Percentiles rank a stretch among this genome's conserved stretches.
These are phyloP conservation scores for Dasyurus viverrinus DNA, from an alignment of 2,113 vertebrate genomes.

Conservation along the genomic window DNA sequence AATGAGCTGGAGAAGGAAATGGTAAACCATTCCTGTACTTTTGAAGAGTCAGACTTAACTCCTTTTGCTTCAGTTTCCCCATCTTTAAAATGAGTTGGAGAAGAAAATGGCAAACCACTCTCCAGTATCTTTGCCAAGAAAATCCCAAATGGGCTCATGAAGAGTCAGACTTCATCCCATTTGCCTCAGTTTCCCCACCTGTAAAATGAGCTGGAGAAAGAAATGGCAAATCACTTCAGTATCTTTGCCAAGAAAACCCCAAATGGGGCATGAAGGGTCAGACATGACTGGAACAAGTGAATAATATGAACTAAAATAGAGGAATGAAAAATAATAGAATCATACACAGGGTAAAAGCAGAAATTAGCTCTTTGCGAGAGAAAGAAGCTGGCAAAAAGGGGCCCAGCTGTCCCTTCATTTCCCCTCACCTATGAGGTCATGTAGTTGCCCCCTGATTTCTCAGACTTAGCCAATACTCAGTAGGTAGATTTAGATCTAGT, in stretches of 20 bases:
- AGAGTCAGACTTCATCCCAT: neutral
- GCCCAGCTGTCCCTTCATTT: neutral
- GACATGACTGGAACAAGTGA: neutral
- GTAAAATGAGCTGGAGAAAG: too few species aligned
- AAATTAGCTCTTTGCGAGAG: too few species aligned
- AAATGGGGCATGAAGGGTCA: neutral
- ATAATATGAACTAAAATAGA: neutral
- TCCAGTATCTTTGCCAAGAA: too few species aligned
- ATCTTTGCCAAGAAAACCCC: too few species aligned
- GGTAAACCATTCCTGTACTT: too few species aligned
- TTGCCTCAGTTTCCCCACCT: too few species aligned
- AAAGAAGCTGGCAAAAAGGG: neutral
- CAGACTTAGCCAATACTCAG: neutral
- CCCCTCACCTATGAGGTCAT: neutral
- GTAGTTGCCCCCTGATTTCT: neutral
- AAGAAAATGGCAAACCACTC: too few species aligned
- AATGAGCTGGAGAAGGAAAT: too few species aligned
- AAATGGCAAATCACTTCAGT: too few species aligned
- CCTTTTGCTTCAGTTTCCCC: too few species aligned
- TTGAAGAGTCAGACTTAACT: neutral
- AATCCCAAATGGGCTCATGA: neutral
- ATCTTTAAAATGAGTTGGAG: too few species aligned
- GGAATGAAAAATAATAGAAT: neutral
- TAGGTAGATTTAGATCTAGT: neutral
- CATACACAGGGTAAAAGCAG: neutral